Base-by-base conservation (phyloP, 2,888 invertebrate genomes). In the Ectobius pallidus region DNA sequence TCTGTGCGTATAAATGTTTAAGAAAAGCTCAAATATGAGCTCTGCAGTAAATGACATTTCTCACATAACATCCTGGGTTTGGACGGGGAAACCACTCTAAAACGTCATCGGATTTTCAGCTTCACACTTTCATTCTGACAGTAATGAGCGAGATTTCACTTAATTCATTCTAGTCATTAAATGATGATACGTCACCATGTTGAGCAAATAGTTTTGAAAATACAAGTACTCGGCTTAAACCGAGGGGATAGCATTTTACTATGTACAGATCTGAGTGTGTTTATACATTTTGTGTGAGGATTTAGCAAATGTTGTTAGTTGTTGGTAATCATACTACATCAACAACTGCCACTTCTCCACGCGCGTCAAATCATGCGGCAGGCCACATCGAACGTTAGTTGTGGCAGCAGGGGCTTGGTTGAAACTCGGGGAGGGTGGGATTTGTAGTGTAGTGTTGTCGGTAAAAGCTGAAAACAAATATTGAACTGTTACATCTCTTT, bases 221-320 rank as follows among this genome's bases (percentile, higher is more conserved):
- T 4, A 3, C 22, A 25, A 52, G 1, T 25, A 25, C 3, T 14
- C 52, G 14, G 25, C 20, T 52, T 25, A 9, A 25, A 52, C 20
- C 49, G 22, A 22, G 18, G 2, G 4, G 20, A 25, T 25, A 14
- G 14, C 1, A 52, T 52, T 1, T 20, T 25, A 52, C 3, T 52
- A 9, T 25, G 25, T 52, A 25, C 2, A 3, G 25, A 1, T 14
- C n/a, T 6, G 52, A n/a, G 20, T 49, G 20, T 20, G 49, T 49
- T 49, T 49, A 49, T 18, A 1, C 7, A 25, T 52, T 49, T 22
- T 52, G 25, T 52, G 52, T 52, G 14, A 14, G 25, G 25, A 52
- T 52, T 25, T 52, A 25, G 25, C 52, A 52, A 52, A 52, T 52
- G 25, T 52, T 52, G 39, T 39, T 49, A 49, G 49, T 49, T 3